Evolutionary conservation across 2,888 invertebrate species (phyloP).

Genomic region (Acutogordius australiensis): DNA sequence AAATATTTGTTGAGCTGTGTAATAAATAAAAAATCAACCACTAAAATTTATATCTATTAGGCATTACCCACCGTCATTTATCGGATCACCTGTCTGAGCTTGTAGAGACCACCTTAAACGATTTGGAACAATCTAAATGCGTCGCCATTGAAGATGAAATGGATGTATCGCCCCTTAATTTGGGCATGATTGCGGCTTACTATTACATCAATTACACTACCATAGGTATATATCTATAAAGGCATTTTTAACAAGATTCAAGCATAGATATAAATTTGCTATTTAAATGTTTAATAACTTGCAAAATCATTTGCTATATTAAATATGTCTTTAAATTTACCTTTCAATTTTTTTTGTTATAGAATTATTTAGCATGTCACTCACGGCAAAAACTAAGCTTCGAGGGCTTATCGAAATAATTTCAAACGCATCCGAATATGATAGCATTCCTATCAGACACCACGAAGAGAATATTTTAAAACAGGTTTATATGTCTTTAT

Average conservation of each 20-base stretch:
- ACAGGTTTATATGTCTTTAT: no score
- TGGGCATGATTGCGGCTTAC: conserved; percentile 99
- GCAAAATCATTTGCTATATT: no score
- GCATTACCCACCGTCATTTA: conserved; percentile 75
- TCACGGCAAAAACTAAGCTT: conserved; percentile 87
- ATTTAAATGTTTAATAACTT: no score
- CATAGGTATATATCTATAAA: no score
- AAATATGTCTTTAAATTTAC: no score
- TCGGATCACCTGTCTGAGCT: conserved; percentile 92
- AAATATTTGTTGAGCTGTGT: no score
- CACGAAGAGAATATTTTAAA: conserved; percentile 59
- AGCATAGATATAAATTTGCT: no score
- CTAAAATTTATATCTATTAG: no score
- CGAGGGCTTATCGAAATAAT: conserved; percentile 86
- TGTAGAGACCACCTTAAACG: conserved; percentile 71
- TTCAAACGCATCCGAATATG: conserved; percentile 82
- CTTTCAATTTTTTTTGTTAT: no score
- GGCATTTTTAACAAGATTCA: no score
- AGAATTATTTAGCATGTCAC: conserved; percentile 83
- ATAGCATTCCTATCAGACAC: conserved; percentile 67
- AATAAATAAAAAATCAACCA: no score
- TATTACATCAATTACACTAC: conserved; percentile 99
- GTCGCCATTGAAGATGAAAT: conserved; percentile 90
- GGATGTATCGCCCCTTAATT: conserved; percentile 74
- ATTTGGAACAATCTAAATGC: conserved; percentile 80